These are phyloP conservation scores for Lipophrys pholis DNA, from an alignment of 2,113 vertebrate species.

Conservation along the genomic window DNA sequence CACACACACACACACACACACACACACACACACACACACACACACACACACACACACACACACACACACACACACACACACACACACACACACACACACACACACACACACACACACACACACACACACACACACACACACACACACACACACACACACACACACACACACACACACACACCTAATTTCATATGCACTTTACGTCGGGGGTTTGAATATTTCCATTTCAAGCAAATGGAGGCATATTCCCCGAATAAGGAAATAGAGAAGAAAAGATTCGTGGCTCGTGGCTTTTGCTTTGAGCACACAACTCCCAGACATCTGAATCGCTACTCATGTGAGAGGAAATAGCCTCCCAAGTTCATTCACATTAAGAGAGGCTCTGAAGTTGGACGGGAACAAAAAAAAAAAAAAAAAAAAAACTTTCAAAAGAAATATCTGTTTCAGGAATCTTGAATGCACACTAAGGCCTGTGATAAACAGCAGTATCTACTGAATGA, in stretches of 20 bases:
- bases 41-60: not conserved
- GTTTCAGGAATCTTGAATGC: not conserved
- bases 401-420: constrained; percentile 5
- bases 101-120: not conserved
- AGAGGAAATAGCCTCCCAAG: constrained; percentile 21
- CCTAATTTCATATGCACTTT: constrained; percentile 61
- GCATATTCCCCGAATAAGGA: constrained; percentile 36
- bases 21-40: constrained; percentile 8
- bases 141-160: too few relatives aligned
- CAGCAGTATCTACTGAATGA: not conserved
- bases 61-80: too few relatives aligned
- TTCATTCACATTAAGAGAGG: constrained; percentile 45
- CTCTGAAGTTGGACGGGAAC: constrained; percentile 27
- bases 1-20: too few relatives aligned
- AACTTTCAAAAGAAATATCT: constrained; percentile 14
- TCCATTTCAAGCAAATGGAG: constrained; percentile 51
- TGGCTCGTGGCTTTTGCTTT: constrained; percentile 1
- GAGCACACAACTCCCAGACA: constrained; percentile 25
- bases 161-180: constrained; percentile 13
- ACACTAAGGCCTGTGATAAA: not conserved
- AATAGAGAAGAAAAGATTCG: constrained; percentile 8
- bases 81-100: constrained; percentile 13
- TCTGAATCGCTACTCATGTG: constrained; percentile 48
- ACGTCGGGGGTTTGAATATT: constrained; percentile 50
- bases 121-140: too few relatives aligned